Percentiles rank a stretch among this genome's conserved stretches.
These are phyloP conservation scores for Macaria notata DNA, from an alignment of 2,888 invertebrate genomes.

Conservation along the genomic window DNA sequence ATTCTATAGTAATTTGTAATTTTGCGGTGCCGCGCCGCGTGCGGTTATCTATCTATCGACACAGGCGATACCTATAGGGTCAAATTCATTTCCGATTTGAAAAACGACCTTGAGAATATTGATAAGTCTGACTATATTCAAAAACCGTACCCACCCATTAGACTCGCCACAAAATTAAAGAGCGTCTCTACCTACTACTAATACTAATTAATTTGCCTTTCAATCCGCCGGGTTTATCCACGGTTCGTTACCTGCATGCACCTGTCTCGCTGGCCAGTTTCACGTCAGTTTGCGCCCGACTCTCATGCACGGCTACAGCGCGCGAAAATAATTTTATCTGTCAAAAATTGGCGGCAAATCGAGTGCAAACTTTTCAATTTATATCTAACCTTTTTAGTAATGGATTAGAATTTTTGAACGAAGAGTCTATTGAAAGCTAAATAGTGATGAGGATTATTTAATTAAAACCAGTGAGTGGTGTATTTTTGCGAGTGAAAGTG, in stretches of 20 bases:
- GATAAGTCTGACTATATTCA: not conserved
- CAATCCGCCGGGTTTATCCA: conserved; percentile 51
- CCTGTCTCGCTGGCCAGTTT: conserved; percentile 57
- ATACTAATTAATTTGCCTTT: conserved; percentile 47
- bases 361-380: conserved; percentile 29
- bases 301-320: conserved; percentile 65
- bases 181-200: conserved; percentile 9
- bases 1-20: no score
- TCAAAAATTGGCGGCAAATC: conserved; percentile 46
- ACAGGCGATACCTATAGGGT: no score
- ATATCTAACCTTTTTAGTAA: conserved; percentile 8
- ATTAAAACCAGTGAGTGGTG: conserved; percentile 54
- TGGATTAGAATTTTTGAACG: conserved; percentile 25
- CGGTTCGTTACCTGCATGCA: conserved; percentile 47
- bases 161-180: conserved; percentile 28
- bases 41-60: no score
- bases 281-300: conserved; percentile 69
- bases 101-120: no score
- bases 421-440: conserved; percentile 7
- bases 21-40: no score
- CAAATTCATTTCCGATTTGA: no score
- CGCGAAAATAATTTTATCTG: conserved; percentile 40
- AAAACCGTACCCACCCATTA: conserved; percentile 33
- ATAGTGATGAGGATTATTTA: no score
- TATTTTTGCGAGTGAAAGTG: conserved; percentile 65